These are phyloP conservation scores for Cetonia aurata DNA, from an alignment of 2,888 invertebrate genomes.

Conservation along the genomic window DNA sequence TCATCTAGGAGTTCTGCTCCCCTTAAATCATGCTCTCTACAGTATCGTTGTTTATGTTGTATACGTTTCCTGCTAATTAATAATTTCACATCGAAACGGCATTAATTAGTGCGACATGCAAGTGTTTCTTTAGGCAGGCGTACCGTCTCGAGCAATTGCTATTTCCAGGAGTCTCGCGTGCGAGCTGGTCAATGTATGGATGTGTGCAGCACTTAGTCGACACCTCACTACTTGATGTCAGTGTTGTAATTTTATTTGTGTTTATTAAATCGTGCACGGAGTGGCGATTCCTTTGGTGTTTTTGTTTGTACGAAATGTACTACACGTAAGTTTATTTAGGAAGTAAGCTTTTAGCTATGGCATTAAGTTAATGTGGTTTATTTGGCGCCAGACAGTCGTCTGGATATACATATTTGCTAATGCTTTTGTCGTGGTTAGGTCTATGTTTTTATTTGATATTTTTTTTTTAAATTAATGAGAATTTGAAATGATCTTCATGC, in stretches of 20 bases:
- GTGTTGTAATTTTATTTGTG: constrained; percentile 26
- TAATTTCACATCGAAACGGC: constrained; percentile 20
- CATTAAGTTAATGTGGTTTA: no score
- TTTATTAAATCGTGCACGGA: constrained; percentile 8
- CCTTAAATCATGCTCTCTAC: constrained; percentile 2
- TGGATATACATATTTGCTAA: no score
- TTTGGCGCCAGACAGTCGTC: no score
- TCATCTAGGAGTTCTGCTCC: not conserved
- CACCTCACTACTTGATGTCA: constrained; percentile 14
- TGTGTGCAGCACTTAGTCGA: constrained; percentile 3
- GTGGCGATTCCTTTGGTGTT: constrained; percentile 1
- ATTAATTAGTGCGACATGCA: constrained; percentile 29
- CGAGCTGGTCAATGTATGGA: not conserved
- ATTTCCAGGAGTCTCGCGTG: constrained; percentile 19
- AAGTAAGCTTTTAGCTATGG: not conserved
- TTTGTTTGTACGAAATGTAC: constrained; percentile 11
- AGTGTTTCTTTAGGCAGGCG: constrained; percentile 11
- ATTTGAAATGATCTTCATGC: no score
- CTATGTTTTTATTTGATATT: no score
- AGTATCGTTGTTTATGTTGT: constrained; percentile 8
- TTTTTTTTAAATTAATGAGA: no score
- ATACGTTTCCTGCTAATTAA: constrained; percentile 26
- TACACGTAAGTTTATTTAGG: constrained; percentile 14
- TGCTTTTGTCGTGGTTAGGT: no score
- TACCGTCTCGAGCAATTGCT: constrained; percentile 13